phyloP scores from a whole-genome alignment of 2,113 vertebrate species.

The Mustela nigripes region DNA sequence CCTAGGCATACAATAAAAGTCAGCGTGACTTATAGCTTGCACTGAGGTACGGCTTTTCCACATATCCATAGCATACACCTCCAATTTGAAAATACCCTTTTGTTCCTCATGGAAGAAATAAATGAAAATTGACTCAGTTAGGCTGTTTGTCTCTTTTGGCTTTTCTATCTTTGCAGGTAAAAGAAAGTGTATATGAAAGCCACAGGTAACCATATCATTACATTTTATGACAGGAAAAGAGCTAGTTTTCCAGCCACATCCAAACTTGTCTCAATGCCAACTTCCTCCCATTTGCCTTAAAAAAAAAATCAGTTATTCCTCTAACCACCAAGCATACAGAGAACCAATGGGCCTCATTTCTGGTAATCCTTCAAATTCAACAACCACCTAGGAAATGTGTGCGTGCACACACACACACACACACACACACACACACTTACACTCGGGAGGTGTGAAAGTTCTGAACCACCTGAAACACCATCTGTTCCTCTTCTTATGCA shows the following conservation, averaged over 20 bases:
- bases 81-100: not conserved
- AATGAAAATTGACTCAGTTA: not conserved
- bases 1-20: not conserved
- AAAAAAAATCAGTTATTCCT: not conserved
- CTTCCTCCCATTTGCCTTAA: not conserved
- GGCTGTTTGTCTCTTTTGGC: not conserved
- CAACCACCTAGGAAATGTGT: not conserved
- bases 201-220: not conserved
- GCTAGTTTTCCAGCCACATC: not conserved
- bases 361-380: constrained; percentile 13
- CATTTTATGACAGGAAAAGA: not conserved
- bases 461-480: not conserved
- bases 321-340: not conserved
- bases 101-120: not conserved
- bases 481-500: not conserved
- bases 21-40: not conserved
- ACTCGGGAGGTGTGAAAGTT: not conserved
- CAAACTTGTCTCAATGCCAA: not conserved
- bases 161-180: not conserved
- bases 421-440: not conserved
- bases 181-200: not conserved
- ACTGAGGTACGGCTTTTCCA: not conserved
- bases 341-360: not conserved
- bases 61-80: not conserved
- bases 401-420: not conserved